Base-by-base conservation (phyloP, 2,797 vertebrate genomes). In the Pogoniulus pusillus region DNA sequence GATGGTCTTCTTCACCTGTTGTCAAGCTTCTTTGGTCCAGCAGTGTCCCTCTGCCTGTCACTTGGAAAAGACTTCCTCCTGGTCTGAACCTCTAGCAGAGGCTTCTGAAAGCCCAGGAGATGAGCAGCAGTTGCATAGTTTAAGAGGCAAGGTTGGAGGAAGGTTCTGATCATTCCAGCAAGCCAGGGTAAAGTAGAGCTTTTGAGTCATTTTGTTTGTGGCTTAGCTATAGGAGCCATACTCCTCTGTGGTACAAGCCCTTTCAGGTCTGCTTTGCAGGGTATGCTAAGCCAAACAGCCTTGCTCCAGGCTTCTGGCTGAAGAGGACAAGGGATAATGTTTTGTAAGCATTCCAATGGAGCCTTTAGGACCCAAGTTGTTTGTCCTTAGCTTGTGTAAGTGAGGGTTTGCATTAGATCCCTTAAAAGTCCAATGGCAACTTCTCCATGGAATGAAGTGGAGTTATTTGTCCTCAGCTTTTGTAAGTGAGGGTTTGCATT, bases 131-230 rank as follows among this genome's bases (percentile, higher is more conserved):
- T 49, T 6, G 1, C 12, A 30, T 29, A 54, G 34, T 76, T 53
- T 49, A 54, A 47, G 30, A 35, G 58, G 63, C 39, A 69, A 55
- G 10, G 55, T 41, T 30, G 35, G 76, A 83, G 60, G 58, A 76
- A 85, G 65, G 8, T 93, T 92, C 93, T 86, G 55, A 90, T 93
- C 90, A 91, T 96, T 93, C 91, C 93, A 93, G 70, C 45, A 65
- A 80, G 59, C n/a, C 73, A 66, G 54, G 43, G 54, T 69, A 60
- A 82, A 85, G 35, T n/a, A 66, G 73, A 85, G 65, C 35, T 91
- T 92, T 64, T 60, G 80, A 85, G 74, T 86, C 51, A 26, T 84
- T 88, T 60, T 92, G 23, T 71, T 85, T 91, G 87, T 94, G 71
- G 72, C 71, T 91, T 90, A 86, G 73, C 47, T 70, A 10, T 5